These are phyloP conservation scores for Pithys albifrons DNA, from an alignment of 2,113 vertebrate genomes.

Conservation along the genomic window DNA sequence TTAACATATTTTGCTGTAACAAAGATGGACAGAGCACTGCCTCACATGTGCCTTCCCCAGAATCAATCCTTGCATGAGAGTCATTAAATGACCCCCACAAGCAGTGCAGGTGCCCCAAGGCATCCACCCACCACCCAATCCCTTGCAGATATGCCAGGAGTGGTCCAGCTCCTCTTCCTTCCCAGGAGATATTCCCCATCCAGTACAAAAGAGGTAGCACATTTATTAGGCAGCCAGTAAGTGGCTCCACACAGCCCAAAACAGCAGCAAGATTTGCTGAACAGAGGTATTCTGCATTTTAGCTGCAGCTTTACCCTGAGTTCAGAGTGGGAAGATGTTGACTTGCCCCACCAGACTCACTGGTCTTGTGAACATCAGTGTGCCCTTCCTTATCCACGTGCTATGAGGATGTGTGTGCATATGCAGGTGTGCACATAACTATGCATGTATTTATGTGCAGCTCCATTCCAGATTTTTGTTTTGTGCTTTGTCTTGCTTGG, in stretches of 20 bases:
- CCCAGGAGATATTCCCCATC: neutral
- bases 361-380: neutral
- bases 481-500: neutral
- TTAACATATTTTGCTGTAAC: neutral
- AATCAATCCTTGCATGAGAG: neutral
- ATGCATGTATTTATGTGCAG: neutral
- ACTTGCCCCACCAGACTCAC: neutral
- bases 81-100: neutral
- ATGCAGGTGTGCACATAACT: neutral
- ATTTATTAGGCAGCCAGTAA: neutral
- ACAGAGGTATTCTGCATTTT: accelerated
- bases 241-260: neutral
- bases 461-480: neutral
- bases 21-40: neutral
- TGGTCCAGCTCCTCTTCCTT: neutral
- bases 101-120: neutral
- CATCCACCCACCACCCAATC: neutral
- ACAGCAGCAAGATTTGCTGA: neutral
- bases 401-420: neutral
- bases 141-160: neutral
- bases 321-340: neutral
- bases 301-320: neutral
- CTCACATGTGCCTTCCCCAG: neutral
- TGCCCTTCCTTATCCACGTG: neutral
- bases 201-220: accelerated